Evolutionary conservation across 1,140 invertebrate species (phyloP).

Genomic region (Lethrus apterus): DNA sequence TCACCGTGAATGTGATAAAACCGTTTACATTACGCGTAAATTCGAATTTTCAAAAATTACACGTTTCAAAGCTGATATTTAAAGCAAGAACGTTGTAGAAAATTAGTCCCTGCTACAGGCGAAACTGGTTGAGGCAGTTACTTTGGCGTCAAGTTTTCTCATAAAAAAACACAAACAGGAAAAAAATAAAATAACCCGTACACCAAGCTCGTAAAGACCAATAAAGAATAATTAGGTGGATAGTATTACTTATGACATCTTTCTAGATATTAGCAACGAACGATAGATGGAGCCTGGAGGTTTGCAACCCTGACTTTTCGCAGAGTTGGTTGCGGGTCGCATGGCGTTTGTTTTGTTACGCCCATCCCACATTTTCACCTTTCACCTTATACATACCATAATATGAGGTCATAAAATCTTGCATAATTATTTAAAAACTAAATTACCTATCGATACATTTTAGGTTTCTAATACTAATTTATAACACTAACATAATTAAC

Average conservation of each 20-base stretch:
- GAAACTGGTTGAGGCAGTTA: conserved; percentile 36
- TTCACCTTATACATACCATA: conserved; percentile 20
- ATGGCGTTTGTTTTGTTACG: conserved; percentile 14
- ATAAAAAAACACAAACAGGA: conserved; percentile 26
- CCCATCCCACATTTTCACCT: conserved; percentile 20
- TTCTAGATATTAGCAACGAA: conserved; percentile 13
- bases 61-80: conserved; percentile 3
- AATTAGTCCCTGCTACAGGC: conserved; percentile 16
- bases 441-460: no score
- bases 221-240: conserved; percentile 32
- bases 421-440: no score
- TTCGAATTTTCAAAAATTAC: conserved; percentile 10
- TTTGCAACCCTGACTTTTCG: conserved; percentile 15
- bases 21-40: not conserved
- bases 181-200: conserved; percentile 22
- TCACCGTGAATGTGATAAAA: conserved; percentile 4
- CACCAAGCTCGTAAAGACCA: conserved; percentile 22
- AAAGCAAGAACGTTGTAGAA: conserved; percentile 11
- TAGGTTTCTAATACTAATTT: no score
- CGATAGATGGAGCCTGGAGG: conserved; percentile 28
- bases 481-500: no score
- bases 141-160: conserved; percentile 22
- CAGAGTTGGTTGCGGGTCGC: conserved; percentile 25
- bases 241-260: conserved; percentile 31
- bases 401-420: conserved; percentile 16